These are phyloP conservation scores for Drosophila equinoxialis DNA, from an alignment of 1,140 invertebrate genomes.

Conservation along the genomic window DNA sequence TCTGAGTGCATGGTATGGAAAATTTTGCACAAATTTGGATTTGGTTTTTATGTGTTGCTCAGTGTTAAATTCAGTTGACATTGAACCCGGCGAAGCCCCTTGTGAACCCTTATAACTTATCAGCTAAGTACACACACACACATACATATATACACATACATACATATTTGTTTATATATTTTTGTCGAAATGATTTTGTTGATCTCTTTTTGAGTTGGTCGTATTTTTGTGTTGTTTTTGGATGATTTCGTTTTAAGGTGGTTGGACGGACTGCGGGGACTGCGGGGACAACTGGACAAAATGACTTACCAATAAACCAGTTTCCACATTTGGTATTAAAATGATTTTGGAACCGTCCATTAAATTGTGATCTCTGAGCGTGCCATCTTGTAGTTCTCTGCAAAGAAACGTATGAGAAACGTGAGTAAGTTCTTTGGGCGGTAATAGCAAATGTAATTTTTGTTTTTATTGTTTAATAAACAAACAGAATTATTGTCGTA, in stretches of 20 bases:
- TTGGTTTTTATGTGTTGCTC: neutral
- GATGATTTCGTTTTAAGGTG: conserved; percentile 5
- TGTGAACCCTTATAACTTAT: conserved; percentile 11
- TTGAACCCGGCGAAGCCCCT: conserved; percentile 2
- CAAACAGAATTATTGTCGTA: neutral
- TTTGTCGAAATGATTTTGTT: conserved; percentile 7
- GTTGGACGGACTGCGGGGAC: conserved; percentile 1
- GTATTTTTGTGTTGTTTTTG: neutral
- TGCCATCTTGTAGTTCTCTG: conserved; percentile 95
- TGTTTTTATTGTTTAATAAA: neutral
- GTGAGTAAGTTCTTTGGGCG: neutral
- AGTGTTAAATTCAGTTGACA: conserved; percentile 8
- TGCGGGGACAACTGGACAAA: neutral
- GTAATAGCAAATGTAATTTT: conserved; percentile 5
- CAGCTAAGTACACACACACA: conserved; percentile 7
- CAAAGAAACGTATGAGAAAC: conserved; percentile 67
- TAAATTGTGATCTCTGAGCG: conserved; percentile 92
- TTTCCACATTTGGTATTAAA: conserved; percentile 95
- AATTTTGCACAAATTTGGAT: neutral
- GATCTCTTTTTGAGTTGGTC: conserved; percentile 1
- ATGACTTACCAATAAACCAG: conserved; percentile 93
- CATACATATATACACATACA: too few species aligned
- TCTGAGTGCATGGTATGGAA: too few species aligned
- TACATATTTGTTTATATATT: neutral
- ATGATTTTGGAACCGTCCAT: conserved; percentile 94